Base-by-base conservation (phyloP, 2,113 vertebrate species). In the Neodontobutis hainanensis region DNA sequence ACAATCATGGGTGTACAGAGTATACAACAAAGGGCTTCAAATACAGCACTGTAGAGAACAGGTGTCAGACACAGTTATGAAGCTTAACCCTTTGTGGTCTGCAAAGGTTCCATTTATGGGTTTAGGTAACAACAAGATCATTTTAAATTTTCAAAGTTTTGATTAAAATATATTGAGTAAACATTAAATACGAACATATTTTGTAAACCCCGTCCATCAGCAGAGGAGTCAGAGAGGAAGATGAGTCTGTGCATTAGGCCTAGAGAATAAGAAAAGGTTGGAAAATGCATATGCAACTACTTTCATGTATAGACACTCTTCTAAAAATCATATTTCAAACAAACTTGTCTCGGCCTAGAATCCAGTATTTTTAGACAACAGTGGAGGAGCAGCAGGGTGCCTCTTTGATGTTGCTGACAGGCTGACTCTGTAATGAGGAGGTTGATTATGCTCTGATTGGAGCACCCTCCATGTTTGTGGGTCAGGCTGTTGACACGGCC, bases 391-490 rank as follows among this genome's bases (percentile, higher is more conserved):
- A 68, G 79, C 71, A 68, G 75, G 79, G 68, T n/a, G 66, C 16
- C 45, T 46, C 74, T 85, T 78, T 88, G 80, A 87, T 81, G 83
- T 68, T 70, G 53, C 69, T 57, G 69, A 75, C 73, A 70, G 58
- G 45, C 62, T 58, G 58, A 85, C 72, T 82, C 62, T 60, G 70
- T 82, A 84, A 87, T 78, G 65, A 81, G 77, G 61, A 83, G 51
- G 47, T 64, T 81, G 72, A 86, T 85, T 78, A 85, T 63, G 53
- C 51, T 70, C 68, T 80, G 84, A 84, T 78, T 81, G 68, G 70
- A 62, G 61, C 43, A 40, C 58, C 63, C 61, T 60, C n/a, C 6
- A 0, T 69, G 70, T 86, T 83, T 80, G 72, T 68, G 72, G 88
- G 76, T 82, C 78, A 67, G 68, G 43, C 62, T 46, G 80, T 87